Evolutionary conservation across 2,797 vertebrate species (phyloP).

Genomic region (Huso huso): DNA sequence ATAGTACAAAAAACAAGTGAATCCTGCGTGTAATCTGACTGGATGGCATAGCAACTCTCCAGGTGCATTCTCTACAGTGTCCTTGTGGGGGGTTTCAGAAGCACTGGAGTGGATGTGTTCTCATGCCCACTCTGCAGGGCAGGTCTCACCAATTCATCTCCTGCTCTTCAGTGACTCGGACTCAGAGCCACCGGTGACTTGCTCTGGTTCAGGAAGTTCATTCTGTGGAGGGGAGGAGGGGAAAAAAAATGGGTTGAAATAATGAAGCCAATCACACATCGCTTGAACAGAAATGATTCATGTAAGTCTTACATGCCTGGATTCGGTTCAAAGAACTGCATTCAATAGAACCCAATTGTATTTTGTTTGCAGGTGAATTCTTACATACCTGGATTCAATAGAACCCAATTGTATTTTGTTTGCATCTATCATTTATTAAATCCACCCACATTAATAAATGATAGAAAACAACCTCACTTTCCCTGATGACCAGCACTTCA

Average conservation of each 20-base stretch:
- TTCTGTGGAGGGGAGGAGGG: slow-evolving; percentile 46
- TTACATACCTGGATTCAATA: too few relatives aligned
- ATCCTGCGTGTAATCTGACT: too few relatives aligned
- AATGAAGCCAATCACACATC: neutral
- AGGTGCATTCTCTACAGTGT: too few relatives aligned
- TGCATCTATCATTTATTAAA: too few relatives aligned
- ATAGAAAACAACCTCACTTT: too few relatives aligned
- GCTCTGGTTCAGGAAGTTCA: slow-evolving; percentile 69
- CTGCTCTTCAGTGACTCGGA: slow-evolving; percentile 67
- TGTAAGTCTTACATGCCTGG: neutral
- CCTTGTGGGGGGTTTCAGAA: slow-evolving; percentile 51
- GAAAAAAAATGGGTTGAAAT: neutral
- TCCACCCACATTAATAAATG: too few relatives aligned
- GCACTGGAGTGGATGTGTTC: slow-evolving; percentile 48
- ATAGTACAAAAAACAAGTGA: too few relatives aligned
- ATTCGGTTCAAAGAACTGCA: neutral
- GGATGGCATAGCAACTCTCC: too few relatives aligned
- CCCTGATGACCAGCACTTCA: too few relatives aligned
- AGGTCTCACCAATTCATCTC: slow-evolving; percentile 69
- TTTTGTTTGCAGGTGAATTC: too few relatives aligned
- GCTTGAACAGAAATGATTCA: neutral
- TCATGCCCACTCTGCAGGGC: neutral
- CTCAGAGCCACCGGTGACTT: slow-evolving; percentile 63
- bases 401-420: too few relatives aligned
- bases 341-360: too few relatives aligned